Percentiles rank a stretch among this genome's conserved stretches.
Evolutionary conservation across 2,113 vertebrate genomes (phyloP).

Genomic region (Brienomyrus longianalis): DNA sequence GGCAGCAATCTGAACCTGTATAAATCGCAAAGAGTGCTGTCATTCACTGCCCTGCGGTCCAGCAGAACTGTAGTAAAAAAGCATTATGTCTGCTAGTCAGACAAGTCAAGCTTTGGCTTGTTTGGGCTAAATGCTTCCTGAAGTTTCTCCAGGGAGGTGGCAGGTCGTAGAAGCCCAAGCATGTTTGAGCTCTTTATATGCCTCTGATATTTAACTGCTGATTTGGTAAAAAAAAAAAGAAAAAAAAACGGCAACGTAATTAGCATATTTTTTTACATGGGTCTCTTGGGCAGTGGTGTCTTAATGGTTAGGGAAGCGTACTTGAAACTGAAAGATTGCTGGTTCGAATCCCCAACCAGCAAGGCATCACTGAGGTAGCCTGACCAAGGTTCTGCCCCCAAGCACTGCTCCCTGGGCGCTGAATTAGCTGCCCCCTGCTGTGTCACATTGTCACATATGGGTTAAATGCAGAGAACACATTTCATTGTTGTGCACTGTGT

Average conservation of each 20-base stretch:
- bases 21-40: background rate
- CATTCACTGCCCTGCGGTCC: background rate
- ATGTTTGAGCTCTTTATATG: background rate
- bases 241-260: background rate
- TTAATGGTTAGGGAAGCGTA: too few species aligned
- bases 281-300: background rate
- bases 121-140: background rate
- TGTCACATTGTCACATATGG: too few species aligned
- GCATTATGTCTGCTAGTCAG: background rate
- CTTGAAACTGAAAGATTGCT: too few species aligned
- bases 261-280: background rate
- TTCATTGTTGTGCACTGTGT: too few species aligned
- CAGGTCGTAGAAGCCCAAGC: background rate
- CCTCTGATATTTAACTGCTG: background rate
- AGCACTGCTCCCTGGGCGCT: too few species aligned
- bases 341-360: too few species aligned
- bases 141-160: background rate
- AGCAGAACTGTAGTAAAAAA: background rate
- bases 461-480: too few species aligned
- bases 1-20: background rate
- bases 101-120: conserved; percentile 3
- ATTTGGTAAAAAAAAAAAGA: background rate
- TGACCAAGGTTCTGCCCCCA: too few species aligned
- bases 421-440: too few species aligned
- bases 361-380: too few species aligned